Evolutionary conservation across 1,140 invertebrate genomes (phyloP).

Genomic region (Chrysomallon squamiferum): DNA sequence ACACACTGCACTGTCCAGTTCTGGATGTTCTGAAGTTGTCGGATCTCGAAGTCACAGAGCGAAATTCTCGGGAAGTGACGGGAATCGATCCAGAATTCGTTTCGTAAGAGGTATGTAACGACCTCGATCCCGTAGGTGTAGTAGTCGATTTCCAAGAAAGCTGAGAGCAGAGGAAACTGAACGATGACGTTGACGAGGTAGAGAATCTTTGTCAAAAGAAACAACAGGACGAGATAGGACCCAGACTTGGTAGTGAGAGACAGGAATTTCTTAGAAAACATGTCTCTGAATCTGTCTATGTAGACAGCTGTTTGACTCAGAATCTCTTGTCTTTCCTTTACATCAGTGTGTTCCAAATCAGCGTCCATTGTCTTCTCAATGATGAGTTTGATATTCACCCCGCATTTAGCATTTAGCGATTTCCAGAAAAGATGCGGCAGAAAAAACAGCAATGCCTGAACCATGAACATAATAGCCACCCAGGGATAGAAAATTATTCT

Average conservation of each 20-base stretch:
- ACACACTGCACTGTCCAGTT: constrained; percentile 63
- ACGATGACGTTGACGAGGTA: constrained; percentile 51
- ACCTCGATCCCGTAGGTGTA: constrained; percentile 63
- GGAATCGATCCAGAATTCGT: constrained; percentile 58
- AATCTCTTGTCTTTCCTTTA: too few relatives aligned
- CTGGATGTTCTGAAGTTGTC: constrained; percentile 35
- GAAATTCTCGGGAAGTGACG: constrained; percentile 65
- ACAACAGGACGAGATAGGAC: constrained; percentile 64
- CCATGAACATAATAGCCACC: constrained; percentile 63
- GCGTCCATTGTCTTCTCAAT: too few relatives aligned
- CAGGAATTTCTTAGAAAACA: too few relatives aligned
- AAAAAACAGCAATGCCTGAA: constrained; percentile 90
- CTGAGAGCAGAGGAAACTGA: constrained; percentile 58
- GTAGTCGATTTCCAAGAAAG: constrained; percentile 51
- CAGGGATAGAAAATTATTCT: constrained; percentile 65
- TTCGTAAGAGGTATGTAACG: constrained; percentile 55
- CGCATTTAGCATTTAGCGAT: constrained; percentile 41
- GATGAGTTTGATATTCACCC: constrained; percentile 47
- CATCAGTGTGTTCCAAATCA: too few relatives aligned
- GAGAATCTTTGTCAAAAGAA: constrained; percentile 57
- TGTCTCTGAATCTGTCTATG: too few relatives aligned
- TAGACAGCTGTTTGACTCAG: too few relatives aligned
- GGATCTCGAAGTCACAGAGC: constrained; percentile 65
- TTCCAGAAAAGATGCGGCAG: constrained; percentile 74
- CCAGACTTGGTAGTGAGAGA: too few relatives aligned